Evolutionary conservation across 2,797 vertebrate genomes (phyloP).

Genomic region (Babyrousa celebensis): DNA sequence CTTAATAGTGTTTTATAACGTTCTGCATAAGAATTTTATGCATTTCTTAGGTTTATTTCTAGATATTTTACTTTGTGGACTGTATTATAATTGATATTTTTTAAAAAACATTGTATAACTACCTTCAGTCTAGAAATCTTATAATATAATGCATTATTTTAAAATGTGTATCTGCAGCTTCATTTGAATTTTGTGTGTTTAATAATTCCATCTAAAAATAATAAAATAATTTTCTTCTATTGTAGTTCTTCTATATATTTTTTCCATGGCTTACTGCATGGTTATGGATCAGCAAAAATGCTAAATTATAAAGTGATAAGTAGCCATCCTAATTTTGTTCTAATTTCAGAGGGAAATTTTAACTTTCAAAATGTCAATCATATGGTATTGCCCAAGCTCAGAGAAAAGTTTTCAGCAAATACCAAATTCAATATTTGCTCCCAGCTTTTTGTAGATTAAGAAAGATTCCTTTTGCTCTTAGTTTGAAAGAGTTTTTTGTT

Average conservation of each 20-base stretch:
- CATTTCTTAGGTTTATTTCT: not conserved
- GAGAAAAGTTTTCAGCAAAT: constrained; percentile 32
- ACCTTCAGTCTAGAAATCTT: not conserved
- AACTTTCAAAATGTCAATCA: constrained; percentile 44
- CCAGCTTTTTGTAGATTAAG: not conserved
- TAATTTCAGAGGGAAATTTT: constrained; percentile 48
- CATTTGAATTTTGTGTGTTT: not conserved
- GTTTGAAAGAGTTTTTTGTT: constrained; percentile 17
- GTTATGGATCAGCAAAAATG: not conserved
- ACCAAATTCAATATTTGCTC: constrained; percentile 17
- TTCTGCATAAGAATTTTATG: not conserved
- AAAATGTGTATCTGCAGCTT: not conserved
- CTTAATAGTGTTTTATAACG: constrained; percentile 9
- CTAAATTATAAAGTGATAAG: not conserved
- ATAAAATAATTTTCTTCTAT: not conserved
- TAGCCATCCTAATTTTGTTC: constrained; percentile 7
- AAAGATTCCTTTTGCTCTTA: not conserved
- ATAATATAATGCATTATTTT: not conserved
- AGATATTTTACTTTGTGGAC: not conserved
- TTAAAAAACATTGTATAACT: not conserved
- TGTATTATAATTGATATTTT: constrained; percentile 15
- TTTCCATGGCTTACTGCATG: not conserved
- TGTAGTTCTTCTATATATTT: not conserved
- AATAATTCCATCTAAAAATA: not conserved
- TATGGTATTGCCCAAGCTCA: not conserved